Percentiles rank a stretch among this genome's conserved stretches.
phyloP scores from a whole-genome alignment of 2,797 vertebrate species.

The Morus bassanus region DNA sequence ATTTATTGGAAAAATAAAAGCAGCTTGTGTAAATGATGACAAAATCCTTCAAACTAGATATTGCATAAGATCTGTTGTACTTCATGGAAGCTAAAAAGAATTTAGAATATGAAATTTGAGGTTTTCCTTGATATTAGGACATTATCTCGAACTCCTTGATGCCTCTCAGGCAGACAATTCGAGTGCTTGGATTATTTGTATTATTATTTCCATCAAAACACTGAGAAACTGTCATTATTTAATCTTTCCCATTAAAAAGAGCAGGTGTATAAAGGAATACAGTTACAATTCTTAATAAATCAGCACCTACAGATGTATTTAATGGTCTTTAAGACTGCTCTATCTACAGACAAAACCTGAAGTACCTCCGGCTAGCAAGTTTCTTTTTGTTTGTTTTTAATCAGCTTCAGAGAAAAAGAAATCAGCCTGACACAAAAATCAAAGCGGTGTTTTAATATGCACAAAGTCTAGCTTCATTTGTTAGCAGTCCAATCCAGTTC shows the following conservation, averaged over 20 bases:
- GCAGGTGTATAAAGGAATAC: slow-evolving; percentile 37
- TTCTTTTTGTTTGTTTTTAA: slow-evolving; percentile 30
- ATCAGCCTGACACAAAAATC: not conserved
- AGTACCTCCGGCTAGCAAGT: slow-evolving; percentile 2
- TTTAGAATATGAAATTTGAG: not conserved
- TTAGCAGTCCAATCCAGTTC: slow-evolving; percentile 30
- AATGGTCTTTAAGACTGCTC: not conserved
- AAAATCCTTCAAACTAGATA: slow-evolving; percentile 29
- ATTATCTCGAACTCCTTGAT: not conserved
- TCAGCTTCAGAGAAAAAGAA: slow-evolving; percentile 15
- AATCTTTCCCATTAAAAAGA: not conserved
- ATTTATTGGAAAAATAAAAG: slow-evolving; percentile 54
- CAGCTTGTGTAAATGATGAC: not conserved
- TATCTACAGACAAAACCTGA: not conserved
- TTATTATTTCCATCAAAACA: not conserved
- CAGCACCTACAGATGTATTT: not conserved
- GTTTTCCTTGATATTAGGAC: not conserved
- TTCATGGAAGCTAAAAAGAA: not conserved
- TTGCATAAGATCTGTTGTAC: not conserved
- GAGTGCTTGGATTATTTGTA: not conserved
- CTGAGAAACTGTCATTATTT: not conserved
- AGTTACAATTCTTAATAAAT: slow-evolving; percentile 15
- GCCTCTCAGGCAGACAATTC: not conserved
- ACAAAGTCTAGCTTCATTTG: slow-evolving; percentile 25
- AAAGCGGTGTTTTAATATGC: slow-evolving; percentile 43